Conservation (phyloP, 37 sponge, comb jelly and placozoan genomes). For the Ephydatia muelleri region DNA sequence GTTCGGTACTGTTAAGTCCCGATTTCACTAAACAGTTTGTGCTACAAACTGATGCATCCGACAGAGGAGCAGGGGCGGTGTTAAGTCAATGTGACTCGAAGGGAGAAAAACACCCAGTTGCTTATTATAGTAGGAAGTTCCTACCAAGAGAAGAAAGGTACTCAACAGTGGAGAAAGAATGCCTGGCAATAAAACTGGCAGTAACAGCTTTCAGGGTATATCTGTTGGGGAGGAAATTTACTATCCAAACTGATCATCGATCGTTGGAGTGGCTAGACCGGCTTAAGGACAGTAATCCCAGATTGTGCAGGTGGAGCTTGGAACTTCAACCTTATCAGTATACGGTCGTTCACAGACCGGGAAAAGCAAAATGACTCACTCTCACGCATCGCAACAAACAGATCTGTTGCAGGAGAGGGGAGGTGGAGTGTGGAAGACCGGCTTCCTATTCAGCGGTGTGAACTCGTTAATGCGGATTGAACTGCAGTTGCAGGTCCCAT, state of each 20-base stretch:
- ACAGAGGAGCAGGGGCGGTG: conserved; percentile 44
- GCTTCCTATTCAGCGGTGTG: too few species aligned
- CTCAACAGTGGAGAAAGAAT: conserved; percentile 36
- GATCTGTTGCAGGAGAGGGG: conserved; percentile 24
- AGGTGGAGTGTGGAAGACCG: conserved; percentile 22
- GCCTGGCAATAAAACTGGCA: conserved; percentile 18
- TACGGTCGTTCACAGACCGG: neutral
- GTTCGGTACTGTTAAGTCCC: conserved; percentile 10
- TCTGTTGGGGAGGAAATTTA: conserved; percentile 5
- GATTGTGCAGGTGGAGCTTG: conserved; percentile 26
- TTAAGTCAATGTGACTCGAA: conserved; percentile 25
- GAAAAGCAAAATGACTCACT: conserved; percentile 13
- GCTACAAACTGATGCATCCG: conserved; percentile 29
- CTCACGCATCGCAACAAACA: conserved; percentile 3
- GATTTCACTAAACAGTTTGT: neutral
- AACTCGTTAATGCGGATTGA: too few species aligned
- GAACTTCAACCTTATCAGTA: conserved; percentile 22
- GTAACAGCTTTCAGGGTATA: conserved; percentile 15
- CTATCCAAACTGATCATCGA: conserved; percentile 14
- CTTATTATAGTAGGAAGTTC: conserved; percentile 33
- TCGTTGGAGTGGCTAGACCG: conserved; percentile 9
- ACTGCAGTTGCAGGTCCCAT: too few species aligned
- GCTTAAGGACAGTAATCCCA: conserved; percentile 9
- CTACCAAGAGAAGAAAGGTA: neutral
- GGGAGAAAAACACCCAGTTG: conserved; percentile 44